Base-by-base conservation (phyloP, 2,797 vertebrate genomes). In the Leucoraja ocellata region DNA sequence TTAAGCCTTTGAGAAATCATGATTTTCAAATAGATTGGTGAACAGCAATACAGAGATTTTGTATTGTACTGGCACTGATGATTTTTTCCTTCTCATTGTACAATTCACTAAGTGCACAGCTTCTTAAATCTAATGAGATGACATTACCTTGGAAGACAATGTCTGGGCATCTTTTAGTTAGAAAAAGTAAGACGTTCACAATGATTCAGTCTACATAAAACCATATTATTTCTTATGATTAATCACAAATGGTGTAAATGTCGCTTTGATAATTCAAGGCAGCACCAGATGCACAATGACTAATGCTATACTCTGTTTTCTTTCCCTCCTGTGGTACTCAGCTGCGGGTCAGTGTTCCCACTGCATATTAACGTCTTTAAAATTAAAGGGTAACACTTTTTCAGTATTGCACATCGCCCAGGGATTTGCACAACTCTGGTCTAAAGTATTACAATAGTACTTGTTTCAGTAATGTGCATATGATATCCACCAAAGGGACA, bases 191-290 rank as follows among this genome's bases (percentile, higher is more conserved):
- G 68, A 28, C 73, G 28, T 10, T 73, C 36, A 91, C 9, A 39
- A 23, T 28, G 13, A 74, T 54, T 91, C 90, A 46, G 71, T 39
- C 36, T 28, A 54, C 90, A 54, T 71, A 54, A 36, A 91, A 74
- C 39, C 36, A 91, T 90, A 39, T 90, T 90, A 90, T 90, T 63
- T 16, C 4, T 54, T 91, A 91, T 91, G 90, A 54, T 91, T 91
- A 74, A 91, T 91, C 68, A 91, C 68, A 91, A 91, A 74, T 91
- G 90, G 71, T 91, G 23, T 91, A 54, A 74, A 74, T 91, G 90
- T 54, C 68, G 11, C 71, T 18, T 91, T 91, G 68, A 54, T 54
- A 91, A 91, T 74, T 46, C 21, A 39, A 91, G 90, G 39, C 68
- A 91, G 39, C 23, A 74, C 68, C 21, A 3, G 73, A 3, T 25